Conservation (phyloP, 2,888 invertebrate species). For the Coelopa pilipes region DNA sequence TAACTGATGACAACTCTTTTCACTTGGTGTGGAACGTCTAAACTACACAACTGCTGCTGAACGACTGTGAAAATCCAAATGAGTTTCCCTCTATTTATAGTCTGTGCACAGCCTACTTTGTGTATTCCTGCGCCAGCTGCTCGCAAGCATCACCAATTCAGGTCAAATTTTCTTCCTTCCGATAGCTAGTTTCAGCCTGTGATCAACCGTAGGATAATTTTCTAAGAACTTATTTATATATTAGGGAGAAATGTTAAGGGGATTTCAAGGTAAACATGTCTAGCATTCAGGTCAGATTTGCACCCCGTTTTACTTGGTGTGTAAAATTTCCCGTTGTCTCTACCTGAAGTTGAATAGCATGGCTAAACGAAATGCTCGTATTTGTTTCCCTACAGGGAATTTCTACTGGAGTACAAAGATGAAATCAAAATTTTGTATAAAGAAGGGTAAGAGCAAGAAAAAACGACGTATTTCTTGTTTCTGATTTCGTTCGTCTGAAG, state of each 20-base stretch:
- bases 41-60: conserved; percentile 31
- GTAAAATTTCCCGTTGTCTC: not conserved
- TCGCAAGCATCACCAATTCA: conserved; percentile 31
- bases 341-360: not conserved
- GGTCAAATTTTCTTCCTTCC: not conserved
- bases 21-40: not conserved
- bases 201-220: not conserved
- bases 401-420: too few relatives aligned
- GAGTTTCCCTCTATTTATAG: conserved; percentile 30
- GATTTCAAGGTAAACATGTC: not conserved
- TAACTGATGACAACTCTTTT: conserved; percentile 7
- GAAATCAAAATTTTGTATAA: too few relatives aligned
- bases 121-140: conserved; percentile 41
- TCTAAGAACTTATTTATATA: not conserved
- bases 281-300: not conserved
- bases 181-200: not conserved
- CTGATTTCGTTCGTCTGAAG: too few relatives aligned
- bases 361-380: not conserved
- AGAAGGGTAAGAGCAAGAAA: too few relatives aligned
- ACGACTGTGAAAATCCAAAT: conserved; percentile 30
- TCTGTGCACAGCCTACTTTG: not conserved
- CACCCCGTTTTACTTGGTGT: conserved; percentile 18
- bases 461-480: too few relatives aligned
- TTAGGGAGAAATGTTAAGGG: not conserved
- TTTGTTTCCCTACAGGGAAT: too few relatives aligned